phyloP scores from a whole-genome alignment of 2,113 vertebrate genomes.

The Turnix velox region DNA sequence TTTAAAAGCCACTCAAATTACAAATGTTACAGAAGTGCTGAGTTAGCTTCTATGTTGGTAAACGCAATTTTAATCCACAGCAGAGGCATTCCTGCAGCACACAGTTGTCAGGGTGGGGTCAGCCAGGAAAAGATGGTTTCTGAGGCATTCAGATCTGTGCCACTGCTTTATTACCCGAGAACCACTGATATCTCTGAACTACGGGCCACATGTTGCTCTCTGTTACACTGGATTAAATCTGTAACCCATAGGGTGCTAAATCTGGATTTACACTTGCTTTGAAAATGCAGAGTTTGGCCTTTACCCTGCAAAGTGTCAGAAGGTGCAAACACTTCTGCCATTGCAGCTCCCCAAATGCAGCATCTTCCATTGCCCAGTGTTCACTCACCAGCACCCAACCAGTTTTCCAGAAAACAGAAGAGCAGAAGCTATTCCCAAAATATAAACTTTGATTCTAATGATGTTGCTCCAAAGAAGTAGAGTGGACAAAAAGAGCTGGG shows the following conservation, averaged over 20 bases:
- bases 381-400: fast-evolving
- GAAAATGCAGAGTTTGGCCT: not conserved
- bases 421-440: not conserved
- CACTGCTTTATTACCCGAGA: not conserved
- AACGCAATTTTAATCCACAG: not conserved
- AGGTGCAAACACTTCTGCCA: not conserved
- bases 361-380: not conserved
- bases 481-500: not conserved
- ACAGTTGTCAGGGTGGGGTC: constrained; percentile 50
- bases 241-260: constrained; percentile 32
- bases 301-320: not conserved
- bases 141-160: constrained; percentile 13
- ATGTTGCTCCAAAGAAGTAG: not conserved
- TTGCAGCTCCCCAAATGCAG: not conserved
- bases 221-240: constrained; percentile 24
- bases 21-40: not conserved
- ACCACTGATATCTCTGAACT: constrained; percentile 11
- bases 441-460: not conserved
- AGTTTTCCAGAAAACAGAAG: not conserved
- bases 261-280: constrained; percentile 47
- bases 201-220: constrained; percentile 50
- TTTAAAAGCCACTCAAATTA: not conserved
- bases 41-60: not conserved
- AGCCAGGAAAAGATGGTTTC: constrained; percentile 29
- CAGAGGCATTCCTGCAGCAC: not conserved